Base-by-base conservation (phyloP, 2,888 invertebrate species). In the Oligia fasciuncula region DNA sequence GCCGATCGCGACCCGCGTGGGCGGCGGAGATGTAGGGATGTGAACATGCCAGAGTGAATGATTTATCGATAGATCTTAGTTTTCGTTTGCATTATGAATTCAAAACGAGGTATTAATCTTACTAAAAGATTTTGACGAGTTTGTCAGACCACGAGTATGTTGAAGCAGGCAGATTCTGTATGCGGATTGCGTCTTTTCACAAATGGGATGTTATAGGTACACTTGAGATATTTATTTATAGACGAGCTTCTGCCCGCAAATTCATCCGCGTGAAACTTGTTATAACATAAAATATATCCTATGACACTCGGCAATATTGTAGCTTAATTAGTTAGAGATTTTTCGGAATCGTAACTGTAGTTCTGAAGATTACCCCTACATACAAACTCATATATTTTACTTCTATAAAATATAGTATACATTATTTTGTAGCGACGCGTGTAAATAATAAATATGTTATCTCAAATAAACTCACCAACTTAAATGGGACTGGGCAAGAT, bases 1-100 rank as follows among this genome's bases (percentile, higher is more conserved):
- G 90, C 91, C 90, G 93, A 91, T 90, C 93, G 94, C 96, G 96
- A 96, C 96, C 96, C 91, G 96, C 95, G 96, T 96, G 95, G 96
- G 96, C 95, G 96, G 94, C 91, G 92, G 90, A 85, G 75, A 62
- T 77, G 23, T 93, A 94, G 93, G 86, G 93, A 87, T 92, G 94
- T 54, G 82, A 80, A 69, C 19, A 6, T 43, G 71, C 19, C 43
- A 14, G 62, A 54, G 57, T 69, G 80, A 87, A 77, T 71, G 60
- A 71, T 78, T 49, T 77, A 73, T 88, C 85, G 86, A 85, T 86
- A 85, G n/a, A 13, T 65, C 71, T 77, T 4, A 4, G 2, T 23
- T 85, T 60, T 40, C 40, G 0, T 51, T 49, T 29, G 40, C 5
- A 40, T 19, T 35, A 65, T 40, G 40, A 19, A 65, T 65, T 40